Conservation (phyloP, 2,888 invertebrate species). For the Andrena bicolor region DNA sequence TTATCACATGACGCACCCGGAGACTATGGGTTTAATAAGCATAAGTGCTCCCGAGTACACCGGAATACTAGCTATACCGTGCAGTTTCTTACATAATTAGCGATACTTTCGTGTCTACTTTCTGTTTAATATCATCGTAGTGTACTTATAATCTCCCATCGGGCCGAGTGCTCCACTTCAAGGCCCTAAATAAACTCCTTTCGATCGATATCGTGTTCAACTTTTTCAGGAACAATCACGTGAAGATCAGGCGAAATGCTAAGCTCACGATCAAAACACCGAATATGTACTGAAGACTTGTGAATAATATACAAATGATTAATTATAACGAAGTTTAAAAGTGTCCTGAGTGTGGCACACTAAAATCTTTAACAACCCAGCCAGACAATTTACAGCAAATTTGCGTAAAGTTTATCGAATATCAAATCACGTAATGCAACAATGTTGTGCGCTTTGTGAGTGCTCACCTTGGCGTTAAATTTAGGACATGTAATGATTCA, state of each 20-base stretch:
- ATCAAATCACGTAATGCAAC: too few relatives aligned
- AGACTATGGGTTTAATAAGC: conserved; percentile 65
- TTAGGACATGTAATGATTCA: too few relatives aligned
- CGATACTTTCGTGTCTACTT: conserved; percentile 10
- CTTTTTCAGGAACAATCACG: conserved; percentile 8
- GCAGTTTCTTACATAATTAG: conserved; percentile 45
- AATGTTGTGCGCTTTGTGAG: too few relatives aligned
- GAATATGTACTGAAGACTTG: too few relatives aligned
- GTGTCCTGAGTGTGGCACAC: too few relatives aligned
- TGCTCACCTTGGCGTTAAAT: too few relatives aligned
- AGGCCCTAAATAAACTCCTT: conserved; percentile 1
- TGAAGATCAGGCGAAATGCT: background rate
- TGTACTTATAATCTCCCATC: background rate
- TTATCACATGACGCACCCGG: conserved; percentile 54
- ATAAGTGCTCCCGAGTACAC: conserved; percentile 56
- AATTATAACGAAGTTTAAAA: too few relatives aligned
- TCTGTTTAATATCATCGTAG: background rate
- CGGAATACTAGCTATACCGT: conserved; percentile 12
- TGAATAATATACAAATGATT: too few relatives aligned
- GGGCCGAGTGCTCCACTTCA: background rate
- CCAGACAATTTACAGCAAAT: too few relatives aligned
- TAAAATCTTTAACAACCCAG: too few relatives aligned
- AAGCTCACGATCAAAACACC: too few relatives aligned
- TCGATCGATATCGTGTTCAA: conserved; percentile 2
- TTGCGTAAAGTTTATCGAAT: too few relatives aligned